Evolutionary conservation across 2,113 vertebrate genomes (phyloP).

Genomic region (Taurulus bubalis): DNA sequence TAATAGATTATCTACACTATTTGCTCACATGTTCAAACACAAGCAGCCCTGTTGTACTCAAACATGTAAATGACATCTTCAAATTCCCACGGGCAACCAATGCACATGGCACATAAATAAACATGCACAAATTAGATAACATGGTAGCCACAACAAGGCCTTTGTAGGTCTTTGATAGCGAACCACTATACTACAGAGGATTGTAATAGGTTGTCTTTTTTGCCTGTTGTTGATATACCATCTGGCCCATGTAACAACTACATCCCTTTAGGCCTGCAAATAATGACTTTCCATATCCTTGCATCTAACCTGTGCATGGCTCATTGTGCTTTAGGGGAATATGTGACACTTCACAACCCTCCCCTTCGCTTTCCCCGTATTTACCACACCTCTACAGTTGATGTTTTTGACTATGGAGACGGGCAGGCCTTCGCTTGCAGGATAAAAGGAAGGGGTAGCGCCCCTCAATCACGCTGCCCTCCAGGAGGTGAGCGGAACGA

Average conservation of each 20-base stretch:
- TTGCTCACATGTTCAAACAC: slow-evolving; percentile 28
- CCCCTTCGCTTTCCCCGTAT: slow-evolving; percentile 64
- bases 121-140: slow-evolving; percentile 76
- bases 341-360: slow-evolving; percentile 71
- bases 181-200: slow-evolving; percentile 68
- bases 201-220: slow-evolving; percentile 69
- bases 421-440: slow-evolving; percentile 75
- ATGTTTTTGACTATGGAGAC: slow-evolving; percentile 70
- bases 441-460: slow-evolving; percentile 81
- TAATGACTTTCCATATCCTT: slow-evolving; percentile 81
- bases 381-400: slow-evolving; percentile 68
- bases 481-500: slow-evolving; percentile 78
- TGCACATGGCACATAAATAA: slow-evolving; percentile 63
- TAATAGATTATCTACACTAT: neutral
- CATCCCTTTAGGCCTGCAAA: slow-evolving; percentile 80
- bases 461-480: slow-evolving; percentile 80
- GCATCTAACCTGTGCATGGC: slow-evolving; percentile 75
- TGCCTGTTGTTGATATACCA: slow-evolving; percentile 76
- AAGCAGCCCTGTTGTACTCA: slow-evolving; percentile 15
- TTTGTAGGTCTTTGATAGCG: slow-evolving; percentile 70
- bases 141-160: slow-evolving; percentile 65
- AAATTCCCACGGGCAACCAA: slow-evolving; percentile 47
- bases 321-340: slow-evolving; percentile 72
- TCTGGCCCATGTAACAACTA: slow-evolving; percentile 72
- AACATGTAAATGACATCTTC: slow-evolving; percentile 62